A percentile compares a stretch with the other conserved stretches of the same genome.
phyloP scores from a whole-genome alignment of 2,888 invertebrate genomes.

The Pammene fasciana region DNA sequence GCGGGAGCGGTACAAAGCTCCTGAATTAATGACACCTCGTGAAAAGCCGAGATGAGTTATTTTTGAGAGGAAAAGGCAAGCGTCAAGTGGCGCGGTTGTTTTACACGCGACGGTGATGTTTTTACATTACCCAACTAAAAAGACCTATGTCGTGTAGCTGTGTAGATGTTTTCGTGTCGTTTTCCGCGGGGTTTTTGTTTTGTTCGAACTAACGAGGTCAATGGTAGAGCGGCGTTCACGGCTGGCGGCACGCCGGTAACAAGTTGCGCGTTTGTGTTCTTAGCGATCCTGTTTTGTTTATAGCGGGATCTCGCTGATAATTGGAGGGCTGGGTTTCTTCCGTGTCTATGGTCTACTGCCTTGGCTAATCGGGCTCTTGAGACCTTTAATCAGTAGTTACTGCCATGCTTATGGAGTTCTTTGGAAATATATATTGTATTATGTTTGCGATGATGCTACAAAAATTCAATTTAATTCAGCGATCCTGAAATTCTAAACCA shows the following conservation, averaged over 20 bases:
- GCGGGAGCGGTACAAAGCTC: slow-evolving; percentile 62
- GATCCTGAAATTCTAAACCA: no score
- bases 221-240: slow-evolving; percentile 68
- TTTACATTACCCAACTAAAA: slow-evolving; percentile 18
- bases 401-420: no score
- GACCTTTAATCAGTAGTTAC: neutral
- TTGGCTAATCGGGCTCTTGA: slow-evolving; percentile 16
- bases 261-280: slow-evolving; percentile 55
- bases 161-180: slow-evolving; percentile 54
- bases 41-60: slow-evolving; percentile 81
- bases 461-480: no score
- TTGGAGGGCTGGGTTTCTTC: slow-evolving; percentile 10
- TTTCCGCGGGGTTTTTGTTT: slow-evolving; percentile 70
- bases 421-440: no score
- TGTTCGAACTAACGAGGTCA: slow-evolving; percentile 82
- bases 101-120: slow-evolving; percentile 66
- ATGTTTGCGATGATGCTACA: no score
- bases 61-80: slow-evolving; percentile 82
- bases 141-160: slow-evolving; percentile 25
- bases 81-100: slow-evolving; percentile 78
- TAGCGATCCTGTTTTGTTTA: slow-evolving; percentile 40
- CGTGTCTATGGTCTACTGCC: neutral
- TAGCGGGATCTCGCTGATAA: slow-evolving; percentile 31
- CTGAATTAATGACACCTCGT: slow-evolving; percentile 80
- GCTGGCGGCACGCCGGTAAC: slow-evolving; percentile 60